phyloP scores from a whole-genome alignment of 2,888 invertebrate genomes.

The Cremastobaeus sp. region DNA sequence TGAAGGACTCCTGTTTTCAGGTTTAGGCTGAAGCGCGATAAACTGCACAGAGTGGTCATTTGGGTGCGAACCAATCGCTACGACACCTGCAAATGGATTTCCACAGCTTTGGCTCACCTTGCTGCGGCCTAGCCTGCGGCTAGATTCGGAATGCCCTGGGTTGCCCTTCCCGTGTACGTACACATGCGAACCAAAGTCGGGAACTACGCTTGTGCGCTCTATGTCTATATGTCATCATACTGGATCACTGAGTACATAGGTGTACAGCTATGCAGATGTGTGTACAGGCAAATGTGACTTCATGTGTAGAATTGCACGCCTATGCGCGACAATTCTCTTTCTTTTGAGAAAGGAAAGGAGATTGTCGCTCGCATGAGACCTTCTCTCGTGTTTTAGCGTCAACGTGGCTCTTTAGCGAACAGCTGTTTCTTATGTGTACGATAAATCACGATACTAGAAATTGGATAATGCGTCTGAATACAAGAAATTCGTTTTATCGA shows the following conservation, averaged over 20 bases:
- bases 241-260: slow-evolving; percentile 19
- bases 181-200: slow-evolving; percentile 37
- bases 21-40: too few relatives aligned
- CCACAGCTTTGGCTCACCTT: slow-evolving; percentile 73
- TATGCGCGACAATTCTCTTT: slow-evolving; percentile 57
- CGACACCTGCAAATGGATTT: slow-evolving; percentile 69
- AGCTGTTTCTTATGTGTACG: slow-evolving; percentile 46
- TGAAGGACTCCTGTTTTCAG: too few relatives aligned
- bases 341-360: slow-evolving; percentile 61
- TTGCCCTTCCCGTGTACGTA: slow-evolving; percentile 37
- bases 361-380: slow-evolving; percentile 45
- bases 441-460: slow-evolving; percentile 17
- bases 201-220: slow-evolving; percentile 29
- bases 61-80: slow-evolving; percentile 31
- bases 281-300: slow-evolving; percentile 34
- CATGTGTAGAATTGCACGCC: slow-evolving; percentile 34
- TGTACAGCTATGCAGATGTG: slow-evolving; percentile 2
- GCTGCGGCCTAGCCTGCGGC: slow-evolving; percentile 77
- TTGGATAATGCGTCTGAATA: slow-evolving; percentile 4
- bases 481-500: background rate
- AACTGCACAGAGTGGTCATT: too few relatives aligned
- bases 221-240: slow-evolving; percentile 21
- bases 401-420: slow-evolving; percentile 38
- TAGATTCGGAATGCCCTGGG: slow-evolving; percentile 54
- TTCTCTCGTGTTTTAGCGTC: slow-evolving; percentile 46